These are phyloP conservation scores for Dynastes maya DNA, from an alignment of 2,888 invertebrate genomes.

Conservation along the genomic window DNA sequence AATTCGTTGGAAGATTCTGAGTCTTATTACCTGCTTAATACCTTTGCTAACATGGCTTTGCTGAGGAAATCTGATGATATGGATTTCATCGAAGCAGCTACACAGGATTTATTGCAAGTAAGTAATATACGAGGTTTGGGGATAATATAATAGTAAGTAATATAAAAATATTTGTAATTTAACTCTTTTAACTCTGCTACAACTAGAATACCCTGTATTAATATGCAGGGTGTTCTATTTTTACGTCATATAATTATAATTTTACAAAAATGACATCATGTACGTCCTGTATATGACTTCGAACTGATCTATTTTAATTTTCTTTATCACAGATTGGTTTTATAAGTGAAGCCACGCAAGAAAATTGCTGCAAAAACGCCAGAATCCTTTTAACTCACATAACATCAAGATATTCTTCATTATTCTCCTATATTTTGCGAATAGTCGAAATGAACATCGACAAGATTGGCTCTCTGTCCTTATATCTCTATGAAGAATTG, in stretches of 20 bases:
- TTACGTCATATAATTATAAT: too few species aligned
- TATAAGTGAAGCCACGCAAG: constrained; percentile 79
- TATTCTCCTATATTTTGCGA: constrained; percentile 79
- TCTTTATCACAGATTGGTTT: constrained; percentile 78
- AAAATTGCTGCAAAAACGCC: constrained; percentile 82
- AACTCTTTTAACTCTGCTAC: too few species aligned
- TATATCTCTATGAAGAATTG: constrained; percentile 83
- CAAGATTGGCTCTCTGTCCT: constrained; percentile 71
- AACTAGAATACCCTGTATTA: too few species aligned
- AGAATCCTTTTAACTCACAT: constrained; percentile 82
- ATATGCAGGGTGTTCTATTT: too few species aligned
- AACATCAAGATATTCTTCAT: constrained; percentile 78
- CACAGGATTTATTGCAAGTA: constrained; percentile 81
- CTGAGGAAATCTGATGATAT: constrained; percentile 76
- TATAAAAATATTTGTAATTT: too few species aligned
- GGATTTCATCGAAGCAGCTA: constrained; percentile 78
- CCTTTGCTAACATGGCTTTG: constrained; percentile 86
- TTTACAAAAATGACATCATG: too few species aligned
- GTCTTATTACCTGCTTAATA: constrained; percentile 83
- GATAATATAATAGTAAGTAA: neutral
- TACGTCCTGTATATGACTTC: neutral
- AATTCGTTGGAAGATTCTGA: constrained; percentile 80
- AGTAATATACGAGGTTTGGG: constrained; percentile 50
- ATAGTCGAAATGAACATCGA: constrained; percentile 75
- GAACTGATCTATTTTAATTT: neutral